Base-by-base conservation (phyloP, 2,888 invertebrate species). In the Callimorpha dominula region DNA sequence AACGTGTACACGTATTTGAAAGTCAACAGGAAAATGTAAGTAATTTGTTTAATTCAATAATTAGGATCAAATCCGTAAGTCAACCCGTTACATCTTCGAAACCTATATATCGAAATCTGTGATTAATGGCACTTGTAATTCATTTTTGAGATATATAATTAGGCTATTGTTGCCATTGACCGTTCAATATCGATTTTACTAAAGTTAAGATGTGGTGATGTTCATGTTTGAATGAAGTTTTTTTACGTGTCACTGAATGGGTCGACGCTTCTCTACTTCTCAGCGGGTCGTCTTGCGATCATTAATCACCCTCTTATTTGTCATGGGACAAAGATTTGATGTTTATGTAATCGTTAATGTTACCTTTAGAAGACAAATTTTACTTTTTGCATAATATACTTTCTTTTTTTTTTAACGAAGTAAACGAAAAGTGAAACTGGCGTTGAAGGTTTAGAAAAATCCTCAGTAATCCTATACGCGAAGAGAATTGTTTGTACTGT, bases 301-400 rank as follows among this genome's bases (percentile, higher is more conserved):
- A 94, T 95, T 90, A 93, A 94, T 95, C 94, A 92, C 71, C 76
- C 80, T 83, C 92, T 93, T 91, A 90, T 94, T 93, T 92, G 87
- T 81, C 81, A 88, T 91, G 92, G 90, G 90, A 89, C 90, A 86
- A 86, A 82, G 83, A 87, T 81, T 85, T 85, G 81, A 86, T 85
- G 84, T 88, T 81, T 80, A 78, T 81, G 86, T 84, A 85, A 83
- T 84, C 80, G 85, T 85, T 77, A 83, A 79, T 79, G 77, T 71
- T 81, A 78, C 57, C 52, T 57, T 64, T 68, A 65, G 12, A 50
- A 52, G 49, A 31, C 31, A 65, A 7, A 43, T 66, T 78, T 70
- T 73, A 31, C 46, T 74, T 77, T 77, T 73, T 73, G 70, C 65
- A 75, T 75, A 74, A 82, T 68, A 31, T 62, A 46, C 65, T 68